Evolutionary conservation across 2,888 invertebrate species (phyloP).

Genomic region (Lithophane ornitopus): DNA sequence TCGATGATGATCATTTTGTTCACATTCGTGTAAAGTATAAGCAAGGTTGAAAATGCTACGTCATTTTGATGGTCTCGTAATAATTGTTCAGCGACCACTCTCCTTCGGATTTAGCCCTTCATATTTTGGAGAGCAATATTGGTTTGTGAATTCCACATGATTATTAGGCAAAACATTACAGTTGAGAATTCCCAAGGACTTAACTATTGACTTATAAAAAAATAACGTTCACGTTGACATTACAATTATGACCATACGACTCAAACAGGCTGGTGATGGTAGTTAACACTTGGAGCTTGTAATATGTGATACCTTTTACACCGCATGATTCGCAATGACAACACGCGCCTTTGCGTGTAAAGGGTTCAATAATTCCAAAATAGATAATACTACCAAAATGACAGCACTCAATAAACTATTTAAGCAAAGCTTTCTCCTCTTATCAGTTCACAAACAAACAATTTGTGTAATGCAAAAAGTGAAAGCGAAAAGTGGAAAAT

Average conservation of each 20-base stretch:
- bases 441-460: constrained; percentile 63
- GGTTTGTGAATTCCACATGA: too few species aligned
- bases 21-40: background rate
- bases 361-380: background rate
- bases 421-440: constrained; percentile 32
- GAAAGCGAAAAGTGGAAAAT: constrained; percentile 67
- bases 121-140: too few species aligned
- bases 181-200: too few species aligned
- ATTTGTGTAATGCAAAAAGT: constrained; percentile 65
- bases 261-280: background rate
- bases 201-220: too few species aligned
- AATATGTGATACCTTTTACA: background rate
- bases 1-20: background rate
- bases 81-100: background rate
- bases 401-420: constrained; percentile 9
- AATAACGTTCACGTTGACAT: background rate
- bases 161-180: too few species aligned
- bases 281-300: too few species aligned
- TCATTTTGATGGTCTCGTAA: background rate
- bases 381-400: background rate
- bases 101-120: background rate
- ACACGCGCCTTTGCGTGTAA: too few species aligned
- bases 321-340: background rate
- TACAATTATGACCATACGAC: background rate
- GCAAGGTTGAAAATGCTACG: background rate